Conservation (phyloP, 2,888 invertebrate genomes). For the Andricus curvator region DNA sequence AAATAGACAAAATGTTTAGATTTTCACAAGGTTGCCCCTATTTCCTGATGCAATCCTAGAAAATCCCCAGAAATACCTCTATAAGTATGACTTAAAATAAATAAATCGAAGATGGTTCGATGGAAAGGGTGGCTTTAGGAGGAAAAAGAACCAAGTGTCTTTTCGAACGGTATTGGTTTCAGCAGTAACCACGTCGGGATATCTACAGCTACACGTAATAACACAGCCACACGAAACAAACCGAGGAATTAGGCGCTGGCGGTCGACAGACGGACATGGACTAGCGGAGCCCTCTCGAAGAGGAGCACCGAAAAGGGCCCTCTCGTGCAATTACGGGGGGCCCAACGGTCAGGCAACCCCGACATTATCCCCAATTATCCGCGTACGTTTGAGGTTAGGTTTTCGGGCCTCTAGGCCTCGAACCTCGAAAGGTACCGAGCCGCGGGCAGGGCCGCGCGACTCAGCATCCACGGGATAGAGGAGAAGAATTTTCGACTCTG, state of each 20-base stretch:
- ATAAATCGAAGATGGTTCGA: too few relatives aligned
- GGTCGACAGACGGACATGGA: conserved; percentile 67
- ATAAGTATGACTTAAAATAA: not conserved
- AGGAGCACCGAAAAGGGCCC: conserved; percentile 62
- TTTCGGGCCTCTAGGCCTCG: conserved; percentile 63
- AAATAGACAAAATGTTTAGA: too few relatives aligned
- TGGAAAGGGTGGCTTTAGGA: not conserved
- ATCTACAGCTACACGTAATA: conserved; percentile 67
- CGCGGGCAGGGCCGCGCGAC: conserved; percentile 39
- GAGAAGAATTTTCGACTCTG: conserved; percentile 37
- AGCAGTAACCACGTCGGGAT: conserved; percentile 27
- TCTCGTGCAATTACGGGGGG: conserved; percentile 74
- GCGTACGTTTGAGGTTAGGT: conserved; percentile 73
- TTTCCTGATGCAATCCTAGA: too few relatives aligned
- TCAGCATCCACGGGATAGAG: conserved; percentile 1
- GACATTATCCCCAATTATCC: conserved; percentile 77
- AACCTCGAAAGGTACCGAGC: conserved; percentile 44
- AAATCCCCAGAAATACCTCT: too few relatives aligned
- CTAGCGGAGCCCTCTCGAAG: conserved; percentile 44
- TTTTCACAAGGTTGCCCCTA: too few relatives aligned
- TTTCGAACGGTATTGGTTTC: conserved; percentile 34
- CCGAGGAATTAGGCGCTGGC: conserved; percentile 71
- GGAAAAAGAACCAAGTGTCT: not conserved
- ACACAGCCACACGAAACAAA: conserved; percentile 73
- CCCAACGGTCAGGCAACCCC: conserved; percentile 70